phyloP scores from a whole-genome alignment of 2,113 vertebrate genomes.

The Pampusana beccarii region DNA sequence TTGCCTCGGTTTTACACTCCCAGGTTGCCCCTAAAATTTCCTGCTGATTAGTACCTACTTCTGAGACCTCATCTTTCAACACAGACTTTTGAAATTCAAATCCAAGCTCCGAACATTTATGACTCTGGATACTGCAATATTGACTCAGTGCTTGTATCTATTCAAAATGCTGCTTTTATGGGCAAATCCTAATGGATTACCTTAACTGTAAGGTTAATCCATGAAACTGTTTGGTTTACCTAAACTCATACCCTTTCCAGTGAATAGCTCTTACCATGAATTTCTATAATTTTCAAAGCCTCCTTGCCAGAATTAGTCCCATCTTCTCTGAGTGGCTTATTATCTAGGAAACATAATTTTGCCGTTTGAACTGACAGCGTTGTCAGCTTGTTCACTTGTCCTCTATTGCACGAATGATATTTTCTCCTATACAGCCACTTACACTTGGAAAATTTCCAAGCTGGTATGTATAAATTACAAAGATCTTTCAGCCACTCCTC shows the following conservation, averaged over 20 bases:
- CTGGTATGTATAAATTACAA: not conserved
- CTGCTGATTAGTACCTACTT: not conserved
- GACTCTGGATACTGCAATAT: not conserved
- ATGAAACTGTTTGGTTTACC: not conserved
- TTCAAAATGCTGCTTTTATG: not conserved
- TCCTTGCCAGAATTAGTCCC: not conserved
- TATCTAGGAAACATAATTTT: not conserved
- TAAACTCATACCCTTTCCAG: not conserved
- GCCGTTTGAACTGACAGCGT: not conserved
- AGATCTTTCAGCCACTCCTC: conserved; percentile 12
- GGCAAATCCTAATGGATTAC: not conserved
- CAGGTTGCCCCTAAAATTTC: not conserved
- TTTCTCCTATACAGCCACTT: not conserved
- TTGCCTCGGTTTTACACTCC: not conserved
- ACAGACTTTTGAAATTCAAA: not conserved
- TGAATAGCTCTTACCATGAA: not conserved
- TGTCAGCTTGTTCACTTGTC: not conserved
- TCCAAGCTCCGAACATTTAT: not conserved
- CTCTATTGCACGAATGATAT: not conserved
- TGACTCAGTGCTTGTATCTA: not conserved
- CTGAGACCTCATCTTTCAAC: not conserved
- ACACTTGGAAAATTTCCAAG: not conserved
- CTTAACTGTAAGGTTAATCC: not conserved
- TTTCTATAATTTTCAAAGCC: not conserved
- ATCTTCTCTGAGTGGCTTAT: not conserved